Conservation (phyloP, 1,140 invertebrate species). For the Globodera rostochiensis region DNA sequence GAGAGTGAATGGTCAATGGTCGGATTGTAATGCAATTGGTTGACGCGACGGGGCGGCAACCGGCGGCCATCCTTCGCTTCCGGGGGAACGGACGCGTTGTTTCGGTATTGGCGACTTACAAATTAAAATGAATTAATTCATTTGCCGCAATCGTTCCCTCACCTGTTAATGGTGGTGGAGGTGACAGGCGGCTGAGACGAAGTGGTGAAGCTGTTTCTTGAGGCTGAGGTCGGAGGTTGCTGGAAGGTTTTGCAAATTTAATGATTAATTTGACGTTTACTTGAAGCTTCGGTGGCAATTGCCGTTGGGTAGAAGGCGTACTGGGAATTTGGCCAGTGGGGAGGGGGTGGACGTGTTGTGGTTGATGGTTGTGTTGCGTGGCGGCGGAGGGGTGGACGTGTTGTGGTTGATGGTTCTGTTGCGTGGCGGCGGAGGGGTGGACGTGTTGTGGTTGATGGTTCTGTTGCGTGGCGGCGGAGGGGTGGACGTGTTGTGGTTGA, state of each 20-base stretch:
- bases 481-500: background rate
- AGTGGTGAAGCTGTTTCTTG: no score
- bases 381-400: background rate
- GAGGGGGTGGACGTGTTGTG: background rate
- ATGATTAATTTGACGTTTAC: background rate
- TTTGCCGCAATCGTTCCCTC: no score
- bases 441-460: background rate
- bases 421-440: no score
- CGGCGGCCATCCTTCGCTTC: background rate
- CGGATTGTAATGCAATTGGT: background rate
- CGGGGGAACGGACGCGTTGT: background rate
- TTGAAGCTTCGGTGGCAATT: background rate
- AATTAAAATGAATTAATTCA: background rate
- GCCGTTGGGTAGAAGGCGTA: background rate
- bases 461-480: background rate
- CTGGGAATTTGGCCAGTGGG: background rate
- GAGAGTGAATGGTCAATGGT: constrained; percentile 7
- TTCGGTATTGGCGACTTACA: background rate
- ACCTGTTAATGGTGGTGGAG: no score
- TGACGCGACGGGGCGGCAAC: background rate
- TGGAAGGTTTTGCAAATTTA: background rate
- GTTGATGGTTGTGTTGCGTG: background rate
- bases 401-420: background rate
- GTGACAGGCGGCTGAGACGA: no score
- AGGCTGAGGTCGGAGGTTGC: no score